Percentiles rank a stretch among this genome's conserved stretches.
Evolutionary conservation across 2,888 invertebrate species (phyloP).

Genomic region (Drosophila pegasa): DNA sequence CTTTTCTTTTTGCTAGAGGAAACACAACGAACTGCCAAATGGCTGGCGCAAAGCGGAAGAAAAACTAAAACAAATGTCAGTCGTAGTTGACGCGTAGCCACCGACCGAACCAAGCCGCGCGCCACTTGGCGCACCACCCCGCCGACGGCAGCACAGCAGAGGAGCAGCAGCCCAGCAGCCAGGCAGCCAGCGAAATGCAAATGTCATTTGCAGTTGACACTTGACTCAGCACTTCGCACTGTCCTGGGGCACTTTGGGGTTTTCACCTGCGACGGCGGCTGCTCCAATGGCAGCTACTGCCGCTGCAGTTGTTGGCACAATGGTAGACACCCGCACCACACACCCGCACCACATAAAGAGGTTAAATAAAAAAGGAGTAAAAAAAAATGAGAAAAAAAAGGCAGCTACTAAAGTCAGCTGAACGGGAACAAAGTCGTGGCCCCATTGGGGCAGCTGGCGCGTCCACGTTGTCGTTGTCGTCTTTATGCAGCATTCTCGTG

Average conservation of each 20-base stretch:
- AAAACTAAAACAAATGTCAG: constrained; percentile 80
- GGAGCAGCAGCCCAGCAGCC: constrained; percentile 11
- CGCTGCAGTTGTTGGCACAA: constrained; percentile 61
- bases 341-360: constrained; percentile 48
- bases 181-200: constrained; percentile 76
- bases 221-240: constrained; percentile 80
- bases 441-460: constrained; percentile 62
- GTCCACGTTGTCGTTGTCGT: constrained; percentile 41
- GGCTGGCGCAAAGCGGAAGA: constrained; percentile 79
- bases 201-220: constrained; percentile 80
- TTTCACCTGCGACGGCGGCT: constrained; percentile 69
- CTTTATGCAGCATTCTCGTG: constrained; percentile 60
- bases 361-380: constrained; percentile 59
- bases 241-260: constrained; percentile 79
- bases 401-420: constrained; percentile 69
- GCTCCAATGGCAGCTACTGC: constrained; percentile 25
- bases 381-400: constrained; percentile 32
- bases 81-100: constrained; percentile 78
- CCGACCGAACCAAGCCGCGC: constrained; percentile 38
- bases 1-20: constrained; percentile 43
- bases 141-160: constrained; percentile 1
- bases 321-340: constrained; percentile 38
- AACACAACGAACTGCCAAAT: constrained; percentile 77
- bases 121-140: constrained; percentile 32
- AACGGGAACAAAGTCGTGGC: constrained; percentile 71